phyloP scores from a whole-genome alignment of 2,888 invertebrate genomes.

The Linhomoeus sp. region DNA sequence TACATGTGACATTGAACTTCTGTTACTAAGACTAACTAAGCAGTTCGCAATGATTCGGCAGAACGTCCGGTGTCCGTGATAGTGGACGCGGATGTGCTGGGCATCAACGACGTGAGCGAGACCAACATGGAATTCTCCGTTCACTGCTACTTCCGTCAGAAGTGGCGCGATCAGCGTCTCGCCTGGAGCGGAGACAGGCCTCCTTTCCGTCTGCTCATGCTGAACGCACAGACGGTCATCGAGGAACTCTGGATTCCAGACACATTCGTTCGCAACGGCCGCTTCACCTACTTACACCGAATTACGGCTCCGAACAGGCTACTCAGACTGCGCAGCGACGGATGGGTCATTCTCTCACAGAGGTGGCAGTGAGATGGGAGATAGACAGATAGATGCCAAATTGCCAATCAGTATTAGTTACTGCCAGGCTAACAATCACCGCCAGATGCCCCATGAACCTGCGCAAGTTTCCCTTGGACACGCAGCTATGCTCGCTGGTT shows the following conservation, averaged over 20 bases:
- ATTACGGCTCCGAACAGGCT: constrained; percentile 78
- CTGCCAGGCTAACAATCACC: constrained; percentile 53
- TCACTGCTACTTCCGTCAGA: constrained; percentile 63
- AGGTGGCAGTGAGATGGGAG: constrained; percentile 21
- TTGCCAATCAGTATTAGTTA: no score
- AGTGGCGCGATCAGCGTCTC: neutral
- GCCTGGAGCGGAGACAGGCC: neutral
- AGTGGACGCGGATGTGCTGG: neutral
- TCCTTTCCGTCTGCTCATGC: constrained; percentile 34
- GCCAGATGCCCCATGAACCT: constrained; percentile 63
- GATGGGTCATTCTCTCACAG: constrained; percentile 30
- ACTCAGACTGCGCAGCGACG: constrained; percentile 29
- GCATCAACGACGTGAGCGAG: neutral
- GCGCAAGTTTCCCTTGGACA: constrained; percentile 63
- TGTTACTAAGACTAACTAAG: no score
- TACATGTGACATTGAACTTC: no score
- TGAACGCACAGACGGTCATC: constrained; percentile 51
- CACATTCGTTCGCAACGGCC: constrained; percentile 81
- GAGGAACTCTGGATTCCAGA: constrained; percentile 87
- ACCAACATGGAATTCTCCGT: constrained; percentile 48
- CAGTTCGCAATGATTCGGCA: no score
- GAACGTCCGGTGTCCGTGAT: neutral
- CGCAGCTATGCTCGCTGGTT: constrained; percentile 20
- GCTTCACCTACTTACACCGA: constrained; percentile 77
- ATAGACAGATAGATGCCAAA: no score